Base-by-base conservation (phyloP, 2,797 vertebrate genomes). In the Xiphorhynchus erythropygius region DNA sequence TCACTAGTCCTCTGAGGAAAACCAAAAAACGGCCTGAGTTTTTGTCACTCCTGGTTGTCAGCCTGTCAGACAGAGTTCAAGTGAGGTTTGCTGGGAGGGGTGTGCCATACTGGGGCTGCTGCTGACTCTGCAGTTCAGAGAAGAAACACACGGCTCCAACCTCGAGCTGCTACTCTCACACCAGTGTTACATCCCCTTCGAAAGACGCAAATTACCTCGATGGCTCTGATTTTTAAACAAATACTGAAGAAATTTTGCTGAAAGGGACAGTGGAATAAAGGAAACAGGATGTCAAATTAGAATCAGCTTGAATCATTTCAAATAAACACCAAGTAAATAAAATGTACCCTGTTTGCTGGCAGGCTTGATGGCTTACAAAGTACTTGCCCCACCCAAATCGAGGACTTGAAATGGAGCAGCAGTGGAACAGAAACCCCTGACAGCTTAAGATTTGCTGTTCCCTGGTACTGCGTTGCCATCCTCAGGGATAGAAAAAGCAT, bases 221-320 rank as follows among this genome's bases (percentile, higher is more conserved):
- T 0, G 1, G 44, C 78, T 74, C 47, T 30, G 52, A 44, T 60
- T 90, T 91, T 92, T 62, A 79, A 89, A 63, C 57, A 35, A 88
- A 57, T 49, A 57, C 82, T 68, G 73, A 91, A 91, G 88, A 83
- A 37, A 68, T 19, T 86, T 7, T 68, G 76, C 91, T 96, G 76
- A 86, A 96, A 92, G 79, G 69, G 82, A 90, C 85, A 94, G 79
- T 42, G 62, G 64, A 84, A 78, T 75, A 84, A 96, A 90, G 62
- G 79, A 93, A 97, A 94, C 35, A 82, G 73, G 70, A 67, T 65
- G 88, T 49, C 85, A 89, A 92, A 94, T 64, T 95, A 90, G 33
- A 77, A 97, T 84, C 91, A 93, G 92, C 89, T 93, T 90, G 91
- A 96, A 90, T 80, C 1, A 71, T 84, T 92, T 91, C 46, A 84